Evolutionary conservation across 1,140 invertebrate species (phyloP).

Genomic region (Charaxes varanes): DNA sequence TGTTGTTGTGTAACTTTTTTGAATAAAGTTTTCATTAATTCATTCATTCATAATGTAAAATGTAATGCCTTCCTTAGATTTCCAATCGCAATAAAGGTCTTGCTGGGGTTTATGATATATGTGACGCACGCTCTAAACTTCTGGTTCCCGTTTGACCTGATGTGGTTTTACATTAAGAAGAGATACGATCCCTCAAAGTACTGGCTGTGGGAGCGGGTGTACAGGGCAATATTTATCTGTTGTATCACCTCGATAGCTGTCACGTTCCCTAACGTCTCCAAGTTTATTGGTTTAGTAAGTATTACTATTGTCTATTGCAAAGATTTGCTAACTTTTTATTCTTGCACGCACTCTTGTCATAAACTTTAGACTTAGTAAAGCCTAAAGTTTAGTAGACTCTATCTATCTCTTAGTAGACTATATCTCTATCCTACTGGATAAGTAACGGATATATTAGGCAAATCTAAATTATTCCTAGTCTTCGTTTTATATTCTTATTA

Average conservation of each 20-base stretch:
- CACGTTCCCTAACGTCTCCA: constrained; percentile 50
- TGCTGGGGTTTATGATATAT: constrained; percentile 54
- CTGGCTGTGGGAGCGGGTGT: constrained; percentile 54
- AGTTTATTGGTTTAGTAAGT: constrained; percentile 53
- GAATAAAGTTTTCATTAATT: no score
- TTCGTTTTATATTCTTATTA: no score
- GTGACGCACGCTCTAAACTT: constrained; percentile 55
- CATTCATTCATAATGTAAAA: no score
- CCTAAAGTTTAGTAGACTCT: no score
- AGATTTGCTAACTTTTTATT: no score
- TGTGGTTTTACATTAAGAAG: constrained; percentile 48
- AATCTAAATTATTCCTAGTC: no score
- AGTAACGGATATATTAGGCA: no score
- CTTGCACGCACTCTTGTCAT: no score
- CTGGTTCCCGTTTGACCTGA: constrained; percentile 56
- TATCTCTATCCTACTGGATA: no score
- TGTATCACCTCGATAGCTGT: constrained; percentile 41
- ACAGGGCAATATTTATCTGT: constrained; percentile 38
- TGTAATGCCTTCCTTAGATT: constrained; percentile 44
- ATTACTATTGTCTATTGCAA: constrained; percentile 12
- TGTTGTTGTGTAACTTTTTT: no score
- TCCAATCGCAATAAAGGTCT: constrained; percentile 40
- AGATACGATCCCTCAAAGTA: constrained; percentile 36
- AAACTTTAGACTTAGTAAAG: no score
- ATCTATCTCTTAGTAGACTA: no score